Base-by-base conservation (phyloP, 2,888 invertebrate genomes). In the Cataglyphis altisquamis region DNA sequence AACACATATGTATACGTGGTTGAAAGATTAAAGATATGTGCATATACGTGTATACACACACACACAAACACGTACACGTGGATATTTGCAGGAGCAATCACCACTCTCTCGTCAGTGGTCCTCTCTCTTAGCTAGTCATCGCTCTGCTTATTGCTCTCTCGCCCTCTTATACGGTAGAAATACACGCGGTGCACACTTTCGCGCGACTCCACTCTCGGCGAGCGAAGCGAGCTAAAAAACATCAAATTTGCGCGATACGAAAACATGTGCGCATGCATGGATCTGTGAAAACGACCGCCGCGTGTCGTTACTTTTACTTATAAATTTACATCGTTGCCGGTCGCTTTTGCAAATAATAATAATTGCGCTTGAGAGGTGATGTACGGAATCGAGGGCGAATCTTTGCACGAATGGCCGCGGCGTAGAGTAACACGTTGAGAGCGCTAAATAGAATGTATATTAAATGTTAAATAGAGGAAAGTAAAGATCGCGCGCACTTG, bases 131-230 rank as follows among this genome's bases (percentile, higher is more conserved):
- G 39, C 52, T 25, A 66, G 32, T 67, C 67, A 10, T 21, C 21
- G 29, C 62, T 29, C 10, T 55, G 74, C 73, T 82, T 81, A 67
- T 68, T 64, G 32, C 41, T 77, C 72, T 81, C 41, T 63, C 60
- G 70, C 66, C 70, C 29, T 72, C 85, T 85, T 84, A 75, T 84
- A 88, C 29, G 72, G 85, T 41, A 85, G 82, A 73, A 85, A 82
- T 63, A 80, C 75, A 82, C 73, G 77, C 70, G 57, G 77, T 82
- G 60, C 25, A 60, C 83, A 67, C 83, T 77, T 70, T 68, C 48
- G 52, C 73, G 60, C 66, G 63, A 36, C 55, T 57, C 57, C 15
- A n/a, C 57, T 70, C 80, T 78, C 77, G 60, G 67, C 57, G 60
- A 48, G 57, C 66, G 60, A 55, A 9, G 66, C 73, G 52, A 60